Evolutionary conservation across 2,797 vertebrate species (phyloP).

Genomic region (Loriculus beryllinus): DNA sequence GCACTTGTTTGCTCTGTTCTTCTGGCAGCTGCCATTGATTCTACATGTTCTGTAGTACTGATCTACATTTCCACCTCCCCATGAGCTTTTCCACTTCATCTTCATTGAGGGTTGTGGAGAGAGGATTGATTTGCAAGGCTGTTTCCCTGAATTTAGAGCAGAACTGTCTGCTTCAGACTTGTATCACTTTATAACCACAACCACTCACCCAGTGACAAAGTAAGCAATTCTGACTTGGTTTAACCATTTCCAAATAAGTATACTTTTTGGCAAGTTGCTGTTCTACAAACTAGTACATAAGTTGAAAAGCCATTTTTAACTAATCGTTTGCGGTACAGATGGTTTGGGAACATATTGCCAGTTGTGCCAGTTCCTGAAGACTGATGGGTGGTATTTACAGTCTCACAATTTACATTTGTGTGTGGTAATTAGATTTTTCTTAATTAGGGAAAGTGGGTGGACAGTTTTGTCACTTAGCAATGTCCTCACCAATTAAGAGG

Average conservation of each 20-base stretch:
- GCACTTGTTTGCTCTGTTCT: neutral
- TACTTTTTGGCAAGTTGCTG: neutral
- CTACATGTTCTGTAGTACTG: neutral
- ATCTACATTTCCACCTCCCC: neutral
- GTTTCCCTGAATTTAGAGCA: neutral
- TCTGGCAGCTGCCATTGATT: neutral
- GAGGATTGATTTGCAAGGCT: neutral
- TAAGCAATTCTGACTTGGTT: neutral
- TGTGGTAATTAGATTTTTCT: constrained; percentile 43
- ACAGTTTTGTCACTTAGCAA: constrained; percentile 10
- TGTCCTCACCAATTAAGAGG: constrained; percentile 29
- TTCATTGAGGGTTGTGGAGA: neutral
- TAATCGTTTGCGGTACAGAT: constrained; percentile 38
- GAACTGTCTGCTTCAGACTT: neutral
- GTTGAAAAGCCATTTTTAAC: constrained; percentile 20
- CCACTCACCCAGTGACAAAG: rapidly evolving
- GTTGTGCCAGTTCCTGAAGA: constrained; percentile 13
- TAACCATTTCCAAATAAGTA: neutral
- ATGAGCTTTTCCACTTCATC: neutral
- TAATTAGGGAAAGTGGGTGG: constrained; percentile 45
- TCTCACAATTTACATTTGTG: neutral
- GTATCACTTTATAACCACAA: neutral
- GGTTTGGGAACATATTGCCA: constrained; percentile 14
- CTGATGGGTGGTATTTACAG: constrained; percentile 50
- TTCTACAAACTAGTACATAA: neutral